Base-by-base conservation (phyloP, 2,888 invertebrate genomes). In the Vesta saturnalis region DNA sequence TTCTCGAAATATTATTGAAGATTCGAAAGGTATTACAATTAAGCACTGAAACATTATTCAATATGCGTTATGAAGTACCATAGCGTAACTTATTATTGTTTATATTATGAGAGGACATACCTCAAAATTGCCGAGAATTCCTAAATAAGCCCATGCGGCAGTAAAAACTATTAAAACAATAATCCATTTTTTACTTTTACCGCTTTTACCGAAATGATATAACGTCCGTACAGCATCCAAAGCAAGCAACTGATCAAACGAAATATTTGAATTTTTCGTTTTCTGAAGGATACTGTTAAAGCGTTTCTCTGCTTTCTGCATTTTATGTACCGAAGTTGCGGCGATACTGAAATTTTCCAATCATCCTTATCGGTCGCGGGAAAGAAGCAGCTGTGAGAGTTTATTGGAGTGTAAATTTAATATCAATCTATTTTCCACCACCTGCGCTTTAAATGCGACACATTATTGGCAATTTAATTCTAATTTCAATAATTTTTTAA, bases 1-100 rank as follows among this genome's bases (percentile, higher is more conserved):
- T 0, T 94, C 92, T 1, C 96, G 90, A 80, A 95, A 91, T 60
- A 82, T 71, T 76, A 82, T 83, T 3, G 81, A 74, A 16, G 77
- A 73, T 64, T 81, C 81, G 15, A 76, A 62, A 10, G 83, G 82
- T 75, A 83, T 78, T 65, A 80, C 78, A 14, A 83, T 54, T 1
- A 83, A 65, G 73, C 84, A 84, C 83, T 83, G 64, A 61, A 79
- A 39, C 16, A 49, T 23, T n/a, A 55, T 47, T 49, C 12, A 47
- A 10, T 14, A 55, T 18, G 15, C 61, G 10, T 57, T 30, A 30
- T 12, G 22, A 46, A 15, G 5, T 35, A 30, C 60, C 39, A 12
- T 57, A n/a, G n/a, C n/a, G n/a, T n/a, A n/a, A n/a, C n/a, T n/a
- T n/a, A n/a, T n/a, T n/a, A n/a, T n/a, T n/a, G n/a, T n/a, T n/a